Base-by-base conservation (phyloP, 2,888 invertebrate species). In the Parasteatoda lunata region DNA sequence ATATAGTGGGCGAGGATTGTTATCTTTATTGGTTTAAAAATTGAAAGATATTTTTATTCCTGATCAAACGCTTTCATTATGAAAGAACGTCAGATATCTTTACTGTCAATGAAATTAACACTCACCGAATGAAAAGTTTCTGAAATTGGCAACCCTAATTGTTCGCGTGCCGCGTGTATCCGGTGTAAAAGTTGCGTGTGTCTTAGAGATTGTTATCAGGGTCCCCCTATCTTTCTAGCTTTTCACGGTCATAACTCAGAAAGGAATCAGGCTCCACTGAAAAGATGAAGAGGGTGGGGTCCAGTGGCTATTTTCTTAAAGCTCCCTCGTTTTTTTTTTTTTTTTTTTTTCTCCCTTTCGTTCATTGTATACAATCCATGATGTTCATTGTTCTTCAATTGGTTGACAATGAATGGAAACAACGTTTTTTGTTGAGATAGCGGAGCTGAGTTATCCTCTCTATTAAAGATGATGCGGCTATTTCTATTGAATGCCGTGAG, bases 261-360 rank as follows among this genome's bases (percentile, higher is more conserved):
- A 81, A 82, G 87, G 82, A 87, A 82, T 69, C 87, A 87, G 68
- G 87, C 82, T 87, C 73, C 82, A 82, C 71, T 87, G 87, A 65
- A 69, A 87, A 82, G 73, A 71, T 66, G 80, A 79, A 66, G 80
- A 52, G 80, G 85, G 85, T 66, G 85, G 80, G 77, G 71, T 66
- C 59, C 51, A 47, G 52, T 69, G 52, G 48, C 69, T 8, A 47
- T 69, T 69, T 69, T 77, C 11, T 69, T 54, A 9, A 7, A 54
- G 13, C 51, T 72, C 64, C 11, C 49, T 47, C 52, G 8, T 69
- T 77, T 52, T 68, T 68, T 5, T 59, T n/a, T 49, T 76, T n/a
- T 69, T 47, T 54, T 51, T 54, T 48, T 48, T 75, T 9, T 77
- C 51, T 66, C 52, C 30, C 45, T 45, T 45, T 45, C 66, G 30